These are phyloP conservation scores for Parnassius smintheus DNA, from an alignment of 2,888 invertebrate genomes.

Conservation along the genomic window DNA sequence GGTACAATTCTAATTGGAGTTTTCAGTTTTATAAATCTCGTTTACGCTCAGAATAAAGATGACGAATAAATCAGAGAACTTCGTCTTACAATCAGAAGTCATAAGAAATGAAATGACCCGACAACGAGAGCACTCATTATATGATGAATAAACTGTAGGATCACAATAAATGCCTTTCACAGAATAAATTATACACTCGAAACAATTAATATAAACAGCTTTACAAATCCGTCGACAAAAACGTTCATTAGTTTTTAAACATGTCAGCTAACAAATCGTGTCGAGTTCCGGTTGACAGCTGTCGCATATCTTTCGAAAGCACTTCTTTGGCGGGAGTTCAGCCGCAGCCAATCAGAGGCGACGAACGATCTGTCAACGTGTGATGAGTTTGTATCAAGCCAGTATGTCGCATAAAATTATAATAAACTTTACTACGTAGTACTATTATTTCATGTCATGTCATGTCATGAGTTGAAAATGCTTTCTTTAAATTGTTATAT, in stretches of 20 bases:
- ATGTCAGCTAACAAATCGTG: constrained; percentile 62
- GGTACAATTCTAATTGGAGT: no score
- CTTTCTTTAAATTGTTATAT: no score
- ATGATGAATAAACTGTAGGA: not conserved
- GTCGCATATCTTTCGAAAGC: constrained; percentile 57
- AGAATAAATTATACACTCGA: constrained; percentile 11
- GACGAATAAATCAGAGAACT: no score
- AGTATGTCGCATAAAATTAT: not conserved
- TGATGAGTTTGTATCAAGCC: constrained; percentile 10
- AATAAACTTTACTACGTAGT: not conserved
- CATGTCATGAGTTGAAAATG: no score
- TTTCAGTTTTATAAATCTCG: no score
- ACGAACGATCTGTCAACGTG: constrained; percentile 58
- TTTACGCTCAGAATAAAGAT: no score
- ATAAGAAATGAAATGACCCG: no score
- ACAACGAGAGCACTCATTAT: no score
- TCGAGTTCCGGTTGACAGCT: constrained; percentile 62
- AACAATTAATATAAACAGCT: constrained; percentile 16
- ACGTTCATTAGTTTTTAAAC: constrained; percentile 49
- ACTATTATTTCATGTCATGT: no score
- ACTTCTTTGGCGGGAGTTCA: constrained; percentile 54
- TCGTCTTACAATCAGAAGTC: no score
- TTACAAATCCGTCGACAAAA: constrained; percentile 27
- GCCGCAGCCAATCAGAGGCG: constrained; percentile 67
- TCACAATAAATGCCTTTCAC: constrained; percentile 1